phyloP scores from a whole-genome alignment of 1,140 invertebrate genomes.

The Marisa cornuarietis region DNA sequence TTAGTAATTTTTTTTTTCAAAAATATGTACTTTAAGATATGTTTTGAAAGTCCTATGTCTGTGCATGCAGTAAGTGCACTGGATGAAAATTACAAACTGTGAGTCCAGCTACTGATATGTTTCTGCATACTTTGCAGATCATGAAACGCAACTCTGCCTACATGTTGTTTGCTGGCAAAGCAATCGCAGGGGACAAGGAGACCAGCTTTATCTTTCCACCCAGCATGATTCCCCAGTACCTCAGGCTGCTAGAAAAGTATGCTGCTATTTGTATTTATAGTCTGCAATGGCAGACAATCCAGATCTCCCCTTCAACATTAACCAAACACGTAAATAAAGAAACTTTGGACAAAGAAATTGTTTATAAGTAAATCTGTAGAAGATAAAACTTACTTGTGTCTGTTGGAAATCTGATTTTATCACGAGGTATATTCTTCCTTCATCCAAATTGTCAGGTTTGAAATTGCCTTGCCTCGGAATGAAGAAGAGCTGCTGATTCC shows the following conservation, averaged over 20 bases:
- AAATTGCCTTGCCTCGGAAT: slow-evolving; percentile 96
- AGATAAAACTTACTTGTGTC: too few species aligned
- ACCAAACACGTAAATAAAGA: too few species aligned
- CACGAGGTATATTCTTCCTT: too few species aligned
- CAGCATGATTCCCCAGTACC: slow-evolving; percentile 57
- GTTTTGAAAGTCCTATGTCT: not conserved
- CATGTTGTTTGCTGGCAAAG: slow-evolving; percentile 83
- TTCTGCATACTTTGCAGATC: slow-evolving; percentile 62
- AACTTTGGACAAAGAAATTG: too few species aligned
- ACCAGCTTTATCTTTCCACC: slow-evolving; percentile 48
- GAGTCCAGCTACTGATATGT: not conserved
- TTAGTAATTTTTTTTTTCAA: too few species aligned
- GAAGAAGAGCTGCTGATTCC: slow-evolving; percentile 92
- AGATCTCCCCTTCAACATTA: too few species aligned
- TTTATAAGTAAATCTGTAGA: too few species aligned
- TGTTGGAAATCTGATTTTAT: too few species aligned
- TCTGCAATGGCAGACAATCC: not conserved
- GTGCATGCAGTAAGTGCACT: not conserved
- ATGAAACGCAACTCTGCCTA: slow-evolving; percentile 93
- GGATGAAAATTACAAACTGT: too few species aligned
- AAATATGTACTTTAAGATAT: not conserved
- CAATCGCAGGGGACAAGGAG: slow-evolving; percentile 34
- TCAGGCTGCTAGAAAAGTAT: slow-evolving; percentile 61
- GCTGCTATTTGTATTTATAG: slow-evolving; percentile 9
- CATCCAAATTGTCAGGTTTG: slow-evolving; percentile 82